Conservation (phyloP, 2,113 vertebrate genomes). For the Motacilla tschutschensis region DNA sequence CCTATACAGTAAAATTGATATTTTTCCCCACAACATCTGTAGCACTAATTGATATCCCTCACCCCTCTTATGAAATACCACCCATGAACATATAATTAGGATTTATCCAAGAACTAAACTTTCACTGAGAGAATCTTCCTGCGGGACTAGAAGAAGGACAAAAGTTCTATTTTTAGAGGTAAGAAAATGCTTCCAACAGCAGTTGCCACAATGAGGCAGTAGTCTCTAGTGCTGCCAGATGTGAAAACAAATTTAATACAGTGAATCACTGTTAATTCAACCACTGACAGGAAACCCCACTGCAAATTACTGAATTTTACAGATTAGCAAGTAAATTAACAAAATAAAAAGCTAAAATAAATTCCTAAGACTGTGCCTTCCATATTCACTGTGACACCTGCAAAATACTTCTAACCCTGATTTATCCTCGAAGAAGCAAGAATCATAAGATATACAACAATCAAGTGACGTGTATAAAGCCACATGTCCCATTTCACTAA, state of each 20-base stretch:
- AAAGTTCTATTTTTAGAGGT: neutral
- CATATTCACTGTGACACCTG: neutral
- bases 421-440: neutral
- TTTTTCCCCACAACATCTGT: neutral
- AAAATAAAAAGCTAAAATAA: neutral
- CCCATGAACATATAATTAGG: neutral
- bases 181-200: neutral
- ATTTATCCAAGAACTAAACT: neutral
- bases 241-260: conserved; percentile 18
- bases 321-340: conserved; percentile 21
- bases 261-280: conserved; percentile 31
- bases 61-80: neutral
- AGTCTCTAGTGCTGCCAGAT: conserved; percentile 15
- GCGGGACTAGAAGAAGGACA: neutral
- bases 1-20: neutral
- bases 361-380: neutral
- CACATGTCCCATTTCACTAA: neutral
- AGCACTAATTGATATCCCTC: neutral
- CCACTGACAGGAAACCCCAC: neutral
- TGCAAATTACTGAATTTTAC: conserved; percentile 32
- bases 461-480: neutral
- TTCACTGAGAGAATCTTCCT: neutral
- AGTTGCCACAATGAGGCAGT: neutral
- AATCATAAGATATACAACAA: neutral
- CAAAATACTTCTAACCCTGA: neutral